A percentile compares a stretch with the other conserved stretches of the same genome.
Evolutionary conservation across 2,113 vertebrate genomes (phyloP).

Genomic region (Albula glossodonta): DNA sequence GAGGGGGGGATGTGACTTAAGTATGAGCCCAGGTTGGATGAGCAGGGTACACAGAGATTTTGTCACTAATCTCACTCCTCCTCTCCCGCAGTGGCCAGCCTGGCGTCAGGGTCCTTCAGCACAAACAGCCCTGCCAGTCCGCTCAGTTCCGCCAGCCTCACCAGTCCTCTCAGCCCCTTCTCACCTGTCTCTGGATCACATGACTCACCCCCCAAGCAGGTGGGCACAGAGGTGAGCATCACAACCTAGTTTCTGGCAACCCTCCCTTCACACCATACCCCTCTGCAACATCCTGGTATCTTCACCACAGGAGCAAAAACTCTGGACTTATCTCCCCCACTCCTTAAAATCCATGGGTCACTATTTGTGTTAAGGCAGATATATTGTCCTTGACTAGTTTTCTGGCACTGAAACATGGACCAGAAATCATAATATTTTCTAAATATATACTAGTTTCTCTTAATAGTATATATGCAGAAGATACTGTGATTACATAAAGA

Average conservation of each 20-base stretch:
- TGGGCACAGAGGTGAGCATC: constrained; percentile 83
- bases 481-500: too few species aligned
- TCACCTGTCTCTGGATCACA: constrained; percentile 88
- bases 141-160: constrained; percentile 92
- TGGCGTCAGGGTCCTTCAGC: constrained; percentile 82
- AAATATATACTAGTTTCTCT: too few species aligned
- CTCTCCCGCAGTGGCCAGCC: constrained; percentile 69
- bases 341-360: background rate
- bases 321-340: background rate
- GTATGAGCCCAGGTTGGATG: too few species aligned
- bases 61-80: background rate
- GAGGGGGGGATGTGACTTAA: too few species aligned
- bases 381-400: too few species aligned
- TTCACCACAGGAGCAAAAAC: too few species aligned
- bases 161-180: constrained; percentile 93
- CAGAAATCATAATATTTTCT: too few species aligned
- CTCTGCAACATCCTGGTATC: background rate
- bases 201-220: constrained; percentile 85
- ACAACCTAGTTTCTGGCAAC: background rate
- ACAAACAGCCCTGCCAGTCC: constrained; percentile 96
- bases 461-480: too few species aligned
- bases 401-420: too few species aligned
- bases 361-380: background rate
- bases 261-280: background rate
- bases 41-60: background rate